These are phyloP conservation scores for Panthera tigris DNA, from an alignment of 2,113 vertebrate genomes.

Conservation along the genomic window DNA sequence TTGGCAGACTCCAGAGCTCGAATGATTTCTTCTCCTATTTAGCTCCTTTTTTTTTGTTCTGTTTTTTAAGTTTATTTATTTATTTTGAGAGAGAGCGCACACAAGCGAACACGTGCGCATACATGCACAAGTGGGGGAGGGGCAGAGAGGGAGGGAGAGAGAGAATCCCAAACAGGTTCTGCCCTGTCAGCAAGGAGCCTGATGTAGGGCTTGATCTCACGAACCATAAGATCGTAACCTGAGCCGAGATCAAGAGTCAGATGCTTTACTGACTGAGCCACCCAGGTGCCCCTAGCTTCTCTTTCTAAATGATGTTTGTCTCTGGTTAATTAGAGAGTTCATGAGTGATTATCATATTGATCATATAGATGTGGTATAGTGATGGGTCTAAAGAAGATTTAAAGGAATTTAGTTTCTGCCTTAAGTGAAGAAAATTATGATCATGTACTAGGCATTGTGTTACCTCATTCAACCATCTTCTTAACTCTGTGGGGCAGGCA, in stretches of 20 bases:
- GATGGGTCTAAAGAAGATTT: background rate
- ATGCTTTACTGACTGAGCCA: too few relatives aligned
- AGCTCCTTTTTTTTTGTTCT: background rate
- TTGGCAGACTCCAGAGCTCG: background rate
- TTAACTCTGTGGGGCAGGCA: background rate
- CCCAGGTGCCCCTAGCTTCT: background rate
- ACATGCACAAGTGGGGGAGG: too few relatives aligned
- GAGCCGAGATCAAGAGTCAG: too few relatives aligned
- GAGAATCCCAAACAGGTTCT: too few relatives aligned
- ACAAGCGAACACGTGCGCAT: too few relatives aligned
- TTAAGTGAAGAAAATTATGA: background rate
- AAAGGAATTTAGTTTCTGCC: background rate
- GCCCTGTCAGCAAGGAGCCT: too few relatives aligned
- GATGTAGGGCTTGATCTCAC: too few relatives aligned
- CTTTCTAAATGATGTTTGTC: background rate
- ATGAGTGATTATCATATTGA: constrained; percentile 16
- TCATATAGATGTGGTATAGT: background rate
- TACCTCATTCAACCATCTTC: background rate
- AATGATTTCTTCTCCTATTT: background rate
- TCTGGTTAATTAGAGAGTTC: constrained; percentile 7
- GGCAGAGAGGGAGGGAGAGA: too few relatives aligned
- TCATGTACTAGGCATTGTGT: background rate
- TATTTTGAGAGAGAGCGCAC: too few relatives aligned
- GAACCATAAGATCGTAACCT: too few relatives aligned
- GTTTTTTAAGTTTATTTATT: too few relatives aligned